phyloP scores from a whole-genome alignment of 2,113 vertebrate species.

The Microtus richardsoni region DNA sequence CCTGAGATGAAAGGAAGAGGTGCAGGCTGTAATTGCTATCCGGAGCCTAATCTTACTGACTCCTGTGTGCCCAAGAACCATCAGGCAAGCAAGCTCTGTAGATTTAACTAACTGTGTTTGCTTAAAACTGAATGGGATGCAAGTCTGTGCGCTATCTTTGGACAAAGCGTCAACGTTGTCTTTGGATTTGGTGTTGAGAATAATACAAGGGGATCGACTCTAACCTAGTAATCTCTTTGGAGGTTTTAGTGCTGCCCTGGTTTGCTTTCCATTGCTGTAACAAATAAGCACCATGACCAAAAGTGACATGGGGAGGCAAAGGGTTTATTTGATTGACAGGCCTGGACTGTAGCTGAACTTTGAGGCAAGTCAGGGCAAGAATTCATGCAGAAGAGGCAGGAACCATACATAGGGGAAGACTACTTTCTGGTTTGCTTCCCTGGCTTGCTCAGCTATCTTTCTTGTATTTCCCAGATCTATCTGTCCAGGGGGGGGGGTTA shows the following conservation, averaged over 20 bases:
- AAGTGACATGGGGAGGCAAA: neutral
- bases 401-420: neutral
- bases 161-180: neutral
- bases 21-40: conserved; percentile 53
- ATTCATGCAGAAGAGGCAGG: neutral
- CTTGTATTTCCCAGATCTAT: neutral
- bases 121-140: neutral
- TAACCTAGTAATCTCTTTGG: neutral
- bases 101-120: neutral
- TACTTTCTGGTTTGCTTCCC: too few relatives aligned
- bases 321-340: neutral
- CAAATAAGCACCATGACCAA: neutral
- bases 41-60: conserved; percentile 64
- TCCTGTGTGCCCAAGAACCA: neutral
- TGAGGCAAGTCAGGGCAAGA: neutral
- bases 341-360: neutral
- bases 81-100: conserved; percentile 4
- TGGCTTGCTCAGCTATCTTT: neutral
- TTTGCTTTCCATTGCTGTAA: neutral
- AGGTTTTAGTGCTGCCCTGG: neutral
- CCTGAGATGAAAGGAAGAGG: conserved; percentile 63
- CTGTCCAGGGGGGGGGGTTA: neutral
- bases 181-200: conserved; percentile 38
- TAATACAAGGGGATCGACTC: neutral
- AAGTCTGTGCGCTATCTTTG: neutral